These are phyloP conservation scores for Brachypodius melanocephalos DNA, from an alignment of 2,113 vertebrate species.

Conservation along the genomic window DNA sequence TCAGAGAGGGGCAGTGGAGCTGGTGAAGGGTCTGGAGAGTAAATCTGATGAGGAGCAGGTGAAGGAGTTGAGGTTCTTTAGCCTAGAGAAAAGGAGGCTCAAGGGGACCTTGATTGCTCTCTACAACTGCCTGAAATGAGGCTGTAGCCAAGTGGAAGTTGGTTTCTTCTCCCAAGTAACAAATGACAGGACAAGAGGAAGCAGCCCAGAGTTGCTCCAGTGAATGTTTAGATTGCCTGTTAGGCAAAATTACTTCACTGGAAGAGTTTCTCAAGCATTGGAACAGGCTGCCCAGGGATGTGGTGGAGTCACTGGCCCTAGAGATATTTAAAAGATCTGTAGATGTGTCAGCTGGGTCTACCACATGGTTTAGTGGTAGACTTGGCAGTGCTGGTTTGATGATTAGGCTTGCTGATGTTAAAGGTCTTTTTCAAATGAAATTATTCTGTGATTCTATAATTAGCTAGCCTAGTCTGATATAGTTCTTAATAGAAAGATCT, in stretches of 20 bases:
- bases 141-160: background rate
- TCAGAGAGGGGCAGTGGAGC: rapidly evolving
- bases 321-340: background rate
- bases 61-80: background rate
- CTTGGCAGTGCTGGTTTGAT: background rate
- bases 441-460: background rate
- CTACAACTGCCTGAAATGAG: background rate
- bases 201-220: background rate
- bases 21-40: background rate
- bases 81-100: background rate
- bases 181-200: background rate
- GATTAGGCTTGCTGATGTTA: background rate
- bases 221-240: background rate
- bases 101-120: background rate
- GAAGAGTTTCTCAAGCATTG: background rate
- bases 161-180: background rate
- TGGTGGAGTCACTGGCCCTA: background rate
- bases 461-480: background rate
- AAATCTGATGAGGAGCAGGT: background rate
- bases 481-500: background rate
- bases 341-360: background rate
- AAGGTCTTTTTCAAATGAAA: background rate
- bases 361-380: background rate
- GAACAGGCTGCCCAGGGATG: background rate
- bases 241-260: background rate